These are phyloP conservation scores for Mus caroli DNA, from an alignment of 2,797 vertebrate genomes.

Conservation along the genomic window DNA sequence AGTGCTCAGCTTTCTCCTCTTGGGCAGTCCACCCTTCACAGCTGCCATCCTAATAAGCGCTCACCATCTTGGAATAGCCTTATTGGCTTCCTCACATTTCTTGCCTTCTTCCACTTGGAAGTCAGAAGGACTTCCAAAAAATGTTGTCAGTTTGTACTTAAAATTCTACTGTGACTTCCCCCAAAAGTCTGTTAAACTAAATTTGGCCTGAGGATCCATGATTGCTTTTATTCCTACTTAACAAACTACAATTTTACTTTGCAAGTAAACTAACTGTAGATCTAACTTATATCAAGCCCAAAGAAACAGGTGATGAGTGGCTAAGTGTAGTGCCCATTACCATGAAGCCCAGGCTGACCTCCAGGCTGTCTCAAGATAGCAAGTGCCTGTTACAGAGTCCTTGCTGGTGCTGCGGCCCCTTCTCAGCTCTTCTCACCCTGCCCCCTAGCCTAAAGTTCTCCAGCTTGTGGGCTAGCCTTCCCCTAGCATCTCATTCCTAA, in stretches of 20 bases:
- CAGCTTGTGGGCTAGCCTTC: background rate
- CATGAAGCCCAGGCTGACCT: background rate
- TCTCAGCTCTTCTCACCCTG: background rate
- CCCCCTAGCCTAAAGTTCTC: background rate
- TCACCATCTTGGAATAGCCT: background rate
- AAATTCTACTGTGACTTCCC: background rate
- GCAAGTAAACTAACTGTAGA: background rate
- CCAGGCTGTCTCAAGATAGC: background rate
- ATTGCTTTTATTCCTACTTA: background rate
- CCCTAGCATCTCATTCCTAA: background rate
- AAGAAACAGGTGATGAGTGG: background rate
- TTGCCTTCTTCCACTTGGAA: background rate
- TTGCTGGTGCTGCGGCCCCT: background rate
- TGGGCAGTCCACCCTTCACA: background rate
- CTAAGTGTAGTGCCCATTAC: background rate
- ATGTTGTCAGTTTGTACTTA: slow-evolving; percentile 31
- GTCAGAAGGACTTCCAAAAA: slow-evolving; percentile 35
- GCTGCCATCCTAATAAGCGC: background rate
- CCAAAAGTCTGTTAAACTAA: slow-evolving; percentile 45
- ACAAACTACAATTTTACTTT: background rate
- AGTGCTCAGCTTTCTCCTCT: background rate
- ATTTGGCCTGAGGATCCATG: background rate
- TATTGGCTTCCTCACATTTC: background rate
- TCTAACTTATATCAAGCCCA: background rate
- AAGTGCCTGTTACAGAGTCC: background rate